Base-by-base conservation (phyloP, 1,140 invertebrate genomes). In the Ips typographus region DNA sequence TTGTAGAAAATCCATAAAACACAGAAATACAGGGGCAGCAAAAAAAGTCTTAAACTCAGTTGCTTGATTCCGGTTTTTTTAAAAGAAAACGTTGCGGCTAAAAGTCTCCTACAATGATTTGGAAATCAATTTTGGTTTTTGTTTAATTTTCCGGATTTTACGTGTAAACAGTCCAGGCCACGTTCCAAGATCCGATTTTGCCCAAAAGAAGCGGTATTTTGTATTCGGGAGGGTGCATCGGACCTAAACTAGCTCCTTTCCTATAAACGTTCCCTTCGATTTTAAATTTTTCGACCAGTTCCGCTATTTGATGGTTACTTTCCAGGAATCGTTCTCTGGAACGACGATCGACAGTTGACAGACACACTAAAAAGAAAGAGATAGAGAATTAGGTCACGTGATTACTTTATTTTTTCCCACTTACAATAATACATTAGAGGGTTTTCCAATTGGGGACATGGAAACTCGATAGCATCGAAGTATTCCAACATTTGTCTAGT, bases 381-480 rank as follows among this genome's bases (percentile, higher is more conserved):
- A 44, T 1, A 22, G 6, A 8, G 2, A 49, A 2, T 22, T 49
- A 49, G 22, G 3, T 8, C 3, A 49, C 44, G 3, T 55, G 5
- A 55, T 55, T 5, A 5, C 4, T 1, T 5, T 47, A 47, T 47
- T 47, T 47, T 47, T 47, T 47, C 4, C 5, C 64, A 87, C 91
- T 89, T 84, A 94, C 92, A 82, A 79, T 96, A 96, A 82, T 96
- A 96, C 93, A 95, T 96, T 0, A 96, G 81, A 0, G 94, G 94
- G 80, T 96, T 96, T 79, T 96, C 94, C 52, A 95, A 80, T 79
- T 95, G 91, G 1, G 94, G 94, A 82, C 94, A 96, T 0, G 94
- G 94, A 77, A 96, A 96, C 4, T 94, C 94, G 73, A 96, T 94
- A 55, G 88, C 90, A 43, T 91, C 88, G 78, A 96, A 96, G 77